Percentiles rank a stretch among this genome's conserved stretches.
phyloP scores from a whole-genome alignment of 2,888 invertebrate species.

The Xestobium rufovillosum region DNA sequence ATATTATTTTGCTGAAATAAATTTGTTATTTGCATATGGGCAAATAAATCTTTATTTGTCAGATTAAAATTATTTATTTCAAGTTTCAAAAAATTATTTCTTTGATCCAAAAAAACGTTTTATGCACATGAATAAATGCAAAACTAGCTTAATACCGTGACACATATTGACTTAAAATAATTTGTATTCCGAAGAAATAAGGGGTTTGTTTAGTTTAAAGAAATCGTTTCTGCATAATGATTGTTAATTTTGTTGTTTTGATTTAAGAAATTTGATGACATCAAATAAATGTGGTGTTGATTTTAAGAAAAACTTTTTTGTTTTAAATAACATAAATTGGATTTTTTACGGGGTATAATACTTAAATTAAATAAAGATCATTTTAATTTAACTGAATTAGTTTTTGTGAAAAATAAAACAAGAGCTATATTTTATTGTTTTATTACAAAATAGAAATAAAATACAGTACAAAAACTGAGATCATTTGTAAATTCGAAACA shows the following conservation, averaged over 20 bases:
- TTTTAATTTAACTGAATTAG: neutral
- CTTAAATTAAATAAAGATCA: neutral
- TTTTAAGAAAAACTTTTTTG: too few species aligned
- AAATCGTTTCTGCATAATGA: neutral
- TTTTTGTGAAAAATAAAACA: neutral
- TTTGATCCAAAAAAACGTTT: neutral
- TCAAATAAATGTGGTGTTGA: too few species aligned
- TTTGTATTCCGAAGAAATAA: too few species aligned
- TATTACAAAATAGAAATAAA: too few species aligned
- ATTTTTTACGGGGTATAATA: neutral
- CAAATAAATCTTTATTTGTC: neutral
- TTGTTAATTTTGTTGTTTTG: neutral
- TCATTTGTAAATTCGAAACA: too few species aligned
- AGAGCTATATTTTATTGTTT: too few species aligned
- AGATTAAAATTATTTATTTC: neutral
- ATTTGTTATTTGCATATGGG: conserved; percentile 2
- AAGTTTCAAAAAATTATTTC: neutral
- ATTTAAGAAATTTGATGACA: too few species aligned
- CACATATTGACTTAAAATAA: too few species aligned
- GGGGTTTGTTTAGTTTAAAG: conserved; percentile 1
- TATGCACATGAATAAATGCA: neutral
- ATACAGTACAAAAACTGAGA: too few species aligned
- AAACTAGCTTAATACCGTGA: neutral
- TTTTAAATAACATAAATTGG: too few species aligned
- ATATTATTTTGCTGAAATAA: neutral